Base-by-base conservation (phyloP, 2,797 vertebrate genomes). In the Tadarida brasiliensis region DNA sequence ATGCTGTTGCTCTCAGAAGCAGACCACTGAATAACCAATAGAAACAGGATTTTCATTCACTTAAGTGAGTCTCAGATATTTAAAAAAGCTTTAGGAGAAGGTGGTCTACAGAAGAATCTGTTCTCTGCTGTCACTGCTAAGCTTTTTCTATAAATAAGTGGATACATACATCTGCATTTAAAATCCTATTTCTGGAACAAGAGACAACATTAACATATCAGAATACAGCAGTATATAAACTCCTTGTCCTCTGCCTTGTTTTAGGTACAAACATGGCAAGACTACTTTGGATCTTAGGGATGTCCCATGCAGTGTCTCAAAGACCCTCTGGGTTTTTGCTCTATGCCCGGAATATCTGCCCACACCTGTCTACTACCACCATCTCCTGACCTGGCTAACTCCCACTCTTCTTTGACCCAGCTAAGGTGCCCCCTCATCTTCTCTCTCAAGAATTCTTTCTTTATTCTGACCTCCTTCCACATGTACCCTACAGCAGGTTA, bases 131-230 rank as follows among this genome's bases (percentile, higher is more conserved):
- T 54, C 51, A 74, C 2, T 71, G 39, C 47, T 71, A 82, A 61
- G 57, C 35, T 88, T 91, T 91, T 80, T 54, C 54, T 92, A 56
- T 65, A 95, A 89, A 71, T 56, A 92, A 93, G 68, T 4, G 85
- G 33, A 73, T 2, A 77, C 1, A 28, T 2, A 61, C 28, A 65
- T 59, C 54, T 77, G 28, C 44, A 82, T 89, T 61, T 54, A 92
- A 59, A 94, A 87, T 74, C 57, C 26, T 44, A 67, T 28, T 89
- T 80, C 78, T 56, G 9, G 39, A 94, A 91, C 56, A 71, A 68
- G 91, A 90, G 77, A 77, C 49, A 80, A 54, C 33, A 82, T 12
- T 78, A 94, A 80, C 47, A 44, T 44, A 89, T 39, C 57, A 77
- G 59, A 93, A 73, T 26, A 78, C 1, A 63, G 81, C 28, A 51